Evolutionary conservation across 30 jellyfish, hydroid and myxozoan genomes (phyloP), one percentile per base, ranked within the genome.

Genomic region (Aurelia sp.): DNA sequence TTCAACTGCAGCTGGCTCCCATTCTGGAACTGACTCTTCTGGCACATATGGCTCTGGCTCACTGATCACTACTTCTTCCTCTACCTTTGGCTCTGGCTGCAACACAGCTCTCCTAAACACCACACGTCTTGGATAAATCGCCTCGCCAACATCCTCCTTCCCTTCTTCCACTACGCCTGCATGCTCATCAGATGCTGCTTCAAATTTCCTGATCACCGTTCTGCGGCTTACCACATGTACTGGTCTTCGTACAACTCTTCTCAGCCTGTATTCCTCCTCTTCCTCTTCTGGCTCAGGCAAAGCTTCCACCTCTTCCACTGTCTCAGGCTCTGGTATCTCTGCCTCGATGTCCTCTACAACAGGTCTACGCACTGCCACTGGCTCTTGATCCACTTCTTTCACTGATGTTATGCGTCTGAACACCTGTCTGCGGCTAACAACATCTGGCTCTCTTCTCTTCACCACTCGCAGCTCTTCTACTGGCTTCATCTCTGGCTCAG

Each of bases 41-140:
- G 77, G 77, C 48, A 61, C 73, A 15, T 44, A 77, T 41, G 35
- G 72, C 20, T 77, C 74, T 27, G 88, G 88, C 78, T 77, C 88
- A 63, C 67, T 77, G 65, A 62, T 77, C 44, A 22, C 52, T 4
- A 35, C 66, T 33, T 62, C 78, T 77, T 77, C 88, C 17, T 61
- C 88, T 20, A 38, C 48, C 8, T 38, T 38, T 38, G 48, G 48
- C 48, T 38, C 48, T 38, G 48, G 48, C 48, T 38, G 48, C 48
- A 38, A 38, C 68, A 80, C 73, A 80, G 73, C 70, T 80, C 90
- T 80, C 58, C 90, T 80, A 18, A 63, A 58, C 7, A 80, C 81
- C 67, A 80, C 61, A 82, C 76, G 80, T 63, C 73, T 63, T 5
- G 88, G 91, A 78, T 65, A 88, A 47, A 62, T 72, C 89, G 73